Base-by-base conservation (phyloP, 1,140 invertebrate genomes). In the Drosophila cardini region DNA sequence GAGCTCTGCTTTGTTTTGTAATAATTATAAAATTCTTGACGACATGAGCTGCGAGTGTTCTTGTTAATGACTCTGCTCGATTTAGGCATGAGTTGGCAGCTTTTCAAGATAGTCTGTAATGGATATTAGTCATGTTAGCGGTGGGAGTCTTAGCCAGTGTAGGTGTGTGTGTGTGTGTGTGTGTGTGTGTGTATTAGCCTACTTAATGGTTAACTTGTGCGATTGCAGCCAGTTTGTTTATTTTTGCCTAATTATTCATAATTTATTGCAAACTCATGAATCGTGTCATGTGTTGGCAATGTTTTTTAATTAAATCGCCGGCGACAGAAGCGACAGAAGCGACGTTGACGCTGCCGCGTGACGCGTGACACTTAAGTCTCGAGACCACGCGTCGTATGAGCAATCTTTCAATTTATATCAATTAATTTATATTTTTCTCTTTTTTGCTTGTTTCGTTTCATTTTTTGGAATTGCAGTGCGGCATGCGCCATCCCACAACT, bases 401-500 rank as follows among this genome's bases (percentile, higher is more conserved):
- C 64, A 62, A 69, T 50, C 8, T 56, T 15, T 46, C 38, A 36
- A 55, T 55, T 55, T 55, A 55, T 36, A 38, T 18, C 36, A 43
- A 26, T 61, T 61, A 34, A 61, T 61, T 61, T 21, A 61, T 43
- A n/a, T 34, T 18, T 16, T 4, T 8, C 10, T 30, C 53, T 16
- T 5, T 9, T 16, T 34, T n/a, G n/a, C n/a, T 38, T 68, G 7
- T 50, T 1, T 13, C 18, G n/a, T 11, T 13, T 46, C 18, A 18
- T 30, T 48, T 60, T 32, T 16, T 36, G 34, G 45, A n/a, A 13
- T 70, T 91, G 1, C 74, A 92, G 91, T 92, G 91, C 91, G 91
- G 91, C 91, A 92, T 92, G 91, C 91, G 91, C 82, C 90, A 92
- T 90, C 91, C 91, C 80, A 92, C 87, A 78, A 91, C 87, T 80